Evolutionary conservation across 2,888 invertebrate species (phyloP), one percentile per base, ranked within the genome.

Genomic region (Lasius platythorax): DNA sequence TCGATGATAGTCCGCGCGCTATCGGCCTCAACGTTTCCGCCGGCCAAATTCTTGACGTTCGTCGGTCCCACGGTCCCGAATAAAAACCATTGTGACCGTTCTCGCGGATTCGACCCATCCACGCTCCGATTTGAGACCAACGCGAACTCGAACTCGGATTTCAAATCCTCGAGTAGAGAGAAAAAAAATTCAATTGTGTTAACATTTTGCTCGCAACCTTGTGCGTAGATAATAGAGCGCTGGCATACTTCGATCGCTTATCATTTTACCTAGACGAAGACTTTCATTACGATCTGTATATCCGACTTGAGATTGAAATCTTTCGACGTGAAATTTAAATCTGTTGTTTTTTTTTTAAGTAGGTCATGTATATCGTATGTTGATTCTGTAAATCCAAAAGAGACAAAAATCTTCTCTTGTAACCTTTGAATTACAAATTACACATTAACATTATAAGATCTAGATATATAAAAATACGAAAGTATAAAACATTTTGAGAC

Each of bases 61-160:
- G 79, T 81, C 72, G 64, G 85, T 82, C 75, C 74, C 61, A 37
- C 84, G 81, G 74, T 85, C 87, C 91, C 88, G 87, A 88, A 89
- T 90, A 88, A 91, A 91, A 91, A 43, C 28, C 91, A 85, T 88
- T 89, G 88, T 88, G 83, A 86, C 81, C 87, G n/a, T 56, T 56
- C 56, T 81, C 87, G 87, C 88, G 81, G 85, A 75, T 86, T 90
- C 86, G 79, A 84, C 87, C 84, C 84, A 81, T 85, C 86, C 78
- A 84, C 68, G 87, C 87, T 90, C 88, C 89, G 89, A 90, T 89
- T 89, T 86, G 73, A 87, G 90, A 82, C 88, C 90, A 91, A 91
- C 91, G 93, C 93, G 93, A 93, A 92, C 93, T 93, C 93, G 91
- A 56, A 9, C 1, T 18, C n/a, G 18, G n/a, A 53, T 37, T 64